Conservation (phyloP, 2,113 vertebrate genomes). For the Callocephalon fimbriatum region DNA sequence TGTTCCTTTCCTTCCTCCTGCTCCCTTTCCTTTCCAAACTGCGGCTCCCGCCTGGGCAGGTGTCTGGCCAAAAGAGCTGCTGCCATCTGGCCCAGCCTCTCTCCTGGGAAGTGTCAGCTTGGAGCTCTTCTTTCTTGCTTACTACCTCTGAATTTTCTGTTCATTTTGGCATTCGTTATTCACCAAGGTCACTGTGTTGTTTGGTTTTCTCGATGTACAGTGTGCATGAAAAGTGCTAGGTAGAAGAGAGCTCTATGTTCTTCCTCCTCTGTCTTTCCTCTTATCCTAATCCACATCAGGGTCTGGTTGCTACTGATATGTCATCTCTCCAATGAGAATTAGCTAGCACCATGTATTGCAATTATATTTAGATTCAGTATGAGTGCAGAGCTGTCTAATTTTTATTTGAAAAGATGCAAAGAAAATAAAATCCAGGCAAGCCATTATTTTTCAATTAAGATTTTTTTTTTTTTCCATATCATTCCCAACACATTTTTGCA, state of each 20-base stretch:
- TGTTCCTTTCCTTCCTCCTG: constrained; percentile 18
- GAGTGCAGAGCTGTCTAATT: neutral
- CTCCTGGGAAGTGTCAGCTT: neutral
- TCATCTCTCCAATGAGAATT: neutral
- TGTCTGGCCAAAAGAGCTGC: constrained; percentile 64
- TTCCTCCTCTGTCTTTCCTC: neutral
- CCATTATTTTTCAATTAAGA: constrained; percentile 1
- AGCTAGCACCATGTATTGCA: neutral
- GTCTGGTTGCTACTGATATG: constrained; percentile 19
- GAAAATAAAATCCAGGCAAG: neutral
- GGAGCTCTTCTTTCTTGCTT: constrained; percentile 26
- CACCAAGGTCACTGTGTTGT: constrained; percentile 34
- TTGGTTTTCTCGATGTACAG: neutral
- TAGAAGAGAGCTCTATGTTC: neutral
- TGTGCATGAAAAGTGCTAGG: neutral
- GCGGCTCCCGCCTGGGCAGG: constrained; percentile 18
- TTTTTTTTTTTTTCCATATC: neutral
- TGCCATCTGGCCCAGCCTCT: constrained; percentile 40
- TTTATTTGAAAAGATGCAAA: neutral
- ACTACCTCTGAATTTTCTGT: constrained; percentile 24
- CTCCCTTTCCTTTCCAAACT: neutral
- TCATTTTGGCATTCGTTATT: constrained; percentile 39
- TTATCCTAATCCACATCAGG: neutral
- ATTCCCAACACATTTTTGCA: neutral
- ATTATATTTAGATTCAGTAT: neutral